Conservation (phyloP, 2,797 vertebrate genomes). For the Rhinichthys osculus region DNA sequence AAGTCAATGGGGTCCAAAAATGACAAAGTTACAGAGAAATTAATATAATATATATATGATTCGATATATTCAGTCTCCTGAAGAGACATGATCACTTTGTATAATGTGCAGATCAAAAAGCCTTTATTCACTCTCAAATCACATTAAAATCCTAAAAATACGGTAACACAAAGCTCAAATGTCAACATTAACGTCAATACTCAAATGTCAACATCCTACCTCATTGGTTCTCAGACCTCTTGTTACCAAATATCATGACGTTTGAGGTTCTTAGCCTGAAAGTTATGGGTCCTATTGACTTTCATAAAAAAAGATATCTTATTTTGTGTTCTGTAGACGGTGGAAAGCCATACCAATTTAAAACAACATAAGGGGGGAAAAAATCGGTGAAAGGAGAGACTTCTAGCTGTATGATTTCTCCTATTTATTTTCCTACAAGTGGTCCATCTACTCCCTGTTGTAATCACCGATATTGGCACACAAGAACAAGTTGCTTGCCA, state of each 20-base stretch:
- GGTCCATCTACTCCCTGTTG: neutral
- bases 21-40: neutral
- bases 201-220: neutral
- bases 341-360: neutral
- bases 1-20: conserved; percentile 9
- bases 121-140: neutral
- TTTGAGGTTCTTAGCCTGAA: neutral
- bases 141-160: neutral
- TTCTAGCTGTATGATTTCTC: neutral
- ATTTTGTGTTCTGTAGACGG: neutral
- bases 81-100: neutral
- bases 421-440: neutral
- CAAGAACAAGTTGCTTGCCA: neutral
- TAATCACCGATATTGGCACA: neutral
- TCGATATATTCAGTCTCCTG: neutral
- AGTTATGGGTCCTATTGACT: neutral
- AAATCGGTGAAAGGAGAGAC: neutral
- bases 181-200: neutral
- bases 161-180: neutral
- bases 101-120: neutral
- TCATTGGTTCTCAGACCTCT: neutral
- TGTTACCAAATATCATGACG: neutral
- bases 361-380: neutral
- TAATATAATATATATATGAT: neutral
- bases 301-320: neutral